These are phyloP conservation scores for Drosophila tripunctata DNA, from an alignment of 2,888 invertebrate genomes.

Conservation along the genomic window DNA sequence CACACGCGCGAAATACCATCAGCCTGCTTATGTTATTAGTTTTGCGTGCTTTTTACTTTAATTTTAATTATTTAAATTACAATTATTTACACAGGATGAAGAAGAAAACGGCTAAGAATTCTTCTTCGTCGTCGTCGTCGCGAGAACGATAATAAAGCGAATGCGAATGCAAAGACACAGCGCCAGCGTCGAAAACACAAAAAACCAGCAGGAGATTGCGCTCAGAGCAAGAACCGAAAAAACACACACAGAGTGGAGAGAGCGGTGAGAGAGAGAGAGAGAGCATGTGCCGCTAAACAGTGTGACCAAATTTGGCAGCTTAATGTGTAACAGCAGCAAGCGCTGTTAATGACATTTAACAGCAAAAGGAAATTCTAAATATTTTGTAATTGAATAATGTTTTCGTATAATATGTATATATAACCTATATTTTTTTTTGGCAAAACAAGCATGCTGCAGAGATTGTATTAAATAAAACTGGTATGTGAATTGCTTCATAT, in stretches of 20 bases:
- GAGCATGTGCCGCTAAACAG: slow-evolving; percentile 57
- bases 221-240: slow-evolving; percentile 41
- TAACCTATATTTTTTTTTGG: no score
- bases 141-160: slow-evolving; percentile 75
- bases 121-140: slow-evolving; percentile 81
- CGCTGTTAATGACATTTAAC: neutral
- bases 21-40: slow-evolving; percentile 53
- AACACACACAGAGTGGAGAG: slow-evolving; percentile 14
- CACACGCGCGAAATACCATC: slow-evolving; percentile 58
- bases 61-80: slow-evolving; percentile 79
- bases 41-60: slow-evolving; percentile 65
- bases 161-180: slow-evolving; percentile 69
- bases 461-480: no score
- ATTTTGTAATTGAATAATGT: no score
- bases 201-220: slow-evolving; percentile 69
- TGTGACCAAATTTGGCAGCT: slow-evolving; percentile 36
- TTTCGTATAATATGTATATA: no score
- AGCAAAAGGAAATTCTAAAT: no score
- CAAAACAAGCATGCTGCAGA: no score
- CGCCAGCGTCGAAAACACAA: slow-evolving; percentile 65
- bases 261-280: slow-evolving; percentile 15
- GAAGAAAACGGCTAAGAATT: slow-evolving; percentile 79
- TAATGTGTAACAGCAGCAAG: neutral
- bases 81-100: slow-evolving; percentile 83
- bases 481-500: no score